phyloP scores from a whole-genome alignment of 1,140 invertebrate genomes.

The Sitophilus oryzae region DNA sequence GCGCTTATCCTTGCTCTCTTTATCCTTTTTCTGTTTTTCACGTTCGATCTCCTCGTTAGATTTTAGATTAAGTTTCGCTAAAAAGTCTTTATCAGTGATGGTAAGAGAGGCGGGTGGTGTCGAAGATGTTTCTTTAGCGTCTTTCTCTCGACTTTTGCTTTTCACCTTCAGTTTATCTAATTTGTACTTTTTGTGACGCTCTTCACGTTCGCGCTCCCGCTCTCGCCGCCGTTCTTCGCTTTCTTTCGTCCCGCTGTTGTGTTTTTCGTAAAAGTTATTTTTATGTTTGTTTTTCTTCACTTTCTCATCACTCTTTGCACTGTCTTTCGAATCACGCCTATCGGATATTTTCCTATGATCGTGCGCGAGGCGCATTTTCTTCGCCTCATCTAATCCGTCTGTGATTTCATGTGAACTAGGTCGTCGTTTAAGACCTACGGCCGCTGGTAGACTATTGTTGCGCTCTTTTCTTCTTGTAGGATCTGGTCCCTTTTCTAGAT shows the following conservation, averaged over 20 bases:
- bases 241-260: conserved; percentile 34
- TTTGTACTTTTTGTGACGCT: conserved; percentile 40
- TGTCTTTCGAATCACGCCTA: conserved; percentile 69
- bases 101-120: conserved; percentile 13
- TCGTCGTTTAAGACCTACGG: conserved; percentile 60
- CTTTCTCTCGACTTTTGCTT: conserved; percentile 42
- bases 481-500: conserved; percentile 35
- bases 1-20: conserved; percentile 51
- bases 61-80: conserved; percentile 54
- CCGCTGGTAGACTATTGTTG: conserved; percentile 58
- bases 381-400: conserved; percentile 57
- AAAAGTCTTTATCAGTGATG: conserved; percentile 57
- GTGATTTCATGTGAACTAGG: conserved; percentile 70
- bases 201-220: conserved; percentile 37
- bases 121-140: conserved; percentile 29
- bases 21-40: conserved; percentile 51
- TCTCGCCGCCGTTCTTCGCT: conserved; percentile 33
- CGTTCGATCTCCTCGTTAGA: conserved; percentile 53
- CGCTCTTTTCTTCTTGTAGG: conserved; percentile 50
- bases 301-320: conserved; percentile 39
- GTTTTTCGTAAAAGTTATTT: conserved; percentile 34
- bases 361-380: conserved; percentile 60
- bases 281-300: conserved; percentile 37
- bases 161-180: conserved; percentile 39
- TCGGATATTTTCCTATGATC: conserved; percentile 52